Percentiles rank a stretch among this genome's conserved stretches.
These are phyloP conservation scores for Conger conger DNA, from an alignment of 2,113 vertebrate genomes.

Conservation along the genomic window DNA sequence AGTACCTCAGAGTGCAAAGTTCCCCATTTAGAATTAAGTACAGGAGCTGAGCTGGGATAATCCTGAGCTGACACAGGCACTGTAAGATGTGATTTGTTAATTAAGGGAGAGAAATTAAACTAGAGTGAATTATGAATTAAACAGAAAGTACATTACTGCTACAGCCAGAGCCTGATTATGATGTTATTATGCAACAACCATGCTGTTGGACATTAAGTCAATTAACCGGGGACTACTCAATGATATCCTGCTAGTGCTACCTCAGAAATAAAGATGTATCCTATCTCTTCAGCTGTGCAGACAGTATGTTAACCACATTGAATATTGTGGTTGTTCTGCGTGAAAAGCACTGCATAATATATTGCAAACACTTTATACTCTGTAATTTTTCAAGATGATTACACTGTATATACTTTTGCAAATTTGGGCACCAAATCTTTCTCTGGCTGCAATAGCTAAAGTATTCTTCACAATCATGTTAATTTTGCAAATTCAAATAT, in stretches of 20 bases:
- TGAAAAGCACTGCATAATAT: neutral
- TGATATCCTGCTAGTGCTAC: neutral
- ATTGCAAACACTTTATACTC: too few relatives aligned
- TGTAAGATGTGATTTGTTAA: neutral
- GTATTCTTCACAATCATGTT: neutral
- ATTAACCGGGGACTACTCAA: neutral
- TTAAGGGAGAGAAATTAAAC: neutral
- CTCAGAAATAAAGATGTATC: neutral
- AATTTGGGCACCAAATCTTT: too few relatives aligned
- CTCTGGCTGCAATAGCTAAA: neutral
- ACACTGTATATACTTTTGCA: too few relatives aligned
- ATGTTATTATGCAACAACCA: neutral
- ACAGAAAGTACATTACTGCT: neutral
- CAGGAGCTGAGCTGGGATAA: neutral
- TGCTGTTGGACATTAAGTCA: neutral
- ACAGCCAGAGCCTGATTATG: neutral
- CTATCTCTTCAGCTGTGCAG: neutral
- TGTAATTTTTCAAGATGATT: too few relatives aligned
- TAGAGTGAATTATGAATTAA: neutral
- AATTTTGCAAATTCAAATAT: neutral
- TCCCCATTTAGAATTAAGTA: neutral
- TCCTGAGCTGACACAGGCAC: neutral
- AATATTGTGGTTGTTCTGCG: neutral
- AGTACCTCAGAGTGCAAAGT: neutral
- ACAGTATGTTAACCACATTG: neutral